These are phyloP conservation scores for Dorcus parallelipipedus DNA, from an alignment of 2,888 invertebrate species.

Conservation along the genomic window DNA sequence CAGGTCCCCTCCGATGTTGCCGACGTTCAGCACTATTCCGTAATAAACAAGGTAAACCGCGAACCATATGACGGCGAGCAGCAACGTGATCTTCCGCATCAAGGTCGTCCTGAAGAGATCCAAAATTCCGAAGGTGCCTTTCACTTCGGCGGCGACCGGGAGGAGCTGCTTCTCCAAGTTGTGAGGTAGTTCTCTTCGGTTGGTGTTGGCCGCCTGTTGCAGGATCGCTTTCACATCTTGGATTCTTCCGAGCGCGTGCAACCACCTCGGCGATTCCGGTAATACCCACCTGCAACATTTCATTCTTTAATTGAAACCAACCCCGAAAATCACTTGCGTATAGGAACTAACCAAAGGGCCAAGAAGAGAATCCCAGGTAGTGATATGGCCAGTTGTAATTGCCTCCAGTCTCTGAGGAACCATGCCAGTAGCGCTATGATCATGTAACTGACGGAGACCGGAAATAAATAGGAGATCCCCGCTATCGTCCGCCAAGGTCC, in stretches of 20 bases:
- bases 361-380: conserved; percentile 68
- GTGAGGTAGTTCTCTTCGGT: conserved; percentile 61
- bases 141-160: conserved; percentile 50
- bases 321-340: not conserved
- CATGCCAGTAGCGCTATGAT: conserved; percentile 70
- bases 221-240: conserved; percentile 66
- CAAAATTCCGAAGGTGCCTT: conserved; percentile 54
- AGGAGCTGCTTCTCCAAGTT: conserved; percentile 66
- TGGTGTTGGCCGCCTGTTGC: conserved; percentile 63
- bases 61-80: conserved; percentile 73
- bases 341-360: conserved; percentile 59
- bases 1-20: conserved; percentile 70
- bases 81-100: conserved; percentile 65
- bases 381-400: conserved; percentile 69
- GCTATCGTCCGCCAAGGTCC: conserved; percentile 78
- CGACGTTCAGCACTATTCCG: conserved; percentile 70
- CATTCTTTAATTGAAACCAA: not conserved
- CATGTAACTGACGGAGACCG: conserved; percentile 72
- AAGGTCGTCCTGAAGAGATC: conserved; percentile 65
- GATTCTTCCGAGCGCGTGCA: conserved; percentile 68
- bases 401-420: conserved; percentile 68
- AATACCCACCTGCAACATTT: conserved; percentile 60
- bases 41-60: conserved; percentile 76
- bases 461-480: conserved; percentile 77
- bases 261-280: conserved; percentile 79